phyloP scores from a whole-genome alignment of 2,113 vertebrate species.

The Acanthisitta chloris region DNA sequence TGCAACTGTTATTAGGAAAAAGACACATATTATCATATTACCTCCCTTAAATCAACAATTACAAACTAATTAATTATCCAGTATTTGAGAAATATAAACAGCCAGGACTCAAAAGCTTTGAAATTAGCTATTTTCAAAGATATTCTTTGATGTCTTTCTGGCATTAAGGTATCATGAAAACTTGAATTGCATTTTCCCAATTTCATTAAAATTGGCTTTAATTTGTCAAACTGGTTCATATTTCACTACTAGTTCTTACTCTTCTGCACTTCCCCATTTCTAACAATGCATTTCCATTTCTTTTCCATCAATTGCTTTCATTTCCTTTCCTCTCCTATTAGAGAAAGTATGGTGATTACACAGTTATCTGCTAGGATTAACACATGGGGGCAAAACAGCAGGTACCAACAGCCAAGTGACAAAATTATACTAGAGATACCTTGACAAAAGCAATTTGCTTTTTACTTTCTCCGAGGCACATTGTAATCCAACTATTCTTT shows the following conservation, averaged over 20 bases:
- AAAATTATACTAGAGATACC: not conserved
- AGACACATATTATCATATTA: not conserved
- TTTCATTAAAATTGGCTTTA: not conserved
- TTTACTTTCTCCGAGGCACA: not conserved
- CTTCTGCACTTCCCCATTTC: not conserved
- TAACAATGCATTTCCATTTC: not conserved
- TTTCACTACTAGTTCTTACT: not conserved
- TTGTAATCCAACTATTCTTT: not conserved
- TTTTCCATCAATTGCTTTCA: not conserved
- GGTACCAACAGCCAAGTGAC: not conserved
- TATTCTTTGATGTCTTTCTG: not conserved
- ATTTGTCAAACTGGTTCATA: not conserved
- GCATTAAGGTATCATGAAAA: not conserved
- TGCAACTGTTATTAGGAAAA: not conserved
- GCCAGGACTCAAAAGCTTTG: not conserved
- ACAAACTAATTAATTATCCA: not conserved
- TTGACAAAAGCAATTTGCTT: conserved; percentile 9
- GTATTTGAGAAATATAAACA: not conserved
- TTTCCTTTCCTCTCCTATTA: not conserved
- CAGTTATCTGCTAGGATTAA: not conserved
- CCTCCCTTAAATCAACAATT: not conserved
- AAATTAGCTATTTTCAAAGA: not conserved
- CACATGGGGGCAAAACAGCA: not conserved
- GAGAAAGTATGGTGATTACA: not conserved
- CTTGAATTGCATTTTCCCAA: not conserved